Evolutionary conservation across 2,797 vertebrate genomes (phyloP), one percentile per base, ranked within the genome.

Genomic region (Chelmon rostratus): DNA sequence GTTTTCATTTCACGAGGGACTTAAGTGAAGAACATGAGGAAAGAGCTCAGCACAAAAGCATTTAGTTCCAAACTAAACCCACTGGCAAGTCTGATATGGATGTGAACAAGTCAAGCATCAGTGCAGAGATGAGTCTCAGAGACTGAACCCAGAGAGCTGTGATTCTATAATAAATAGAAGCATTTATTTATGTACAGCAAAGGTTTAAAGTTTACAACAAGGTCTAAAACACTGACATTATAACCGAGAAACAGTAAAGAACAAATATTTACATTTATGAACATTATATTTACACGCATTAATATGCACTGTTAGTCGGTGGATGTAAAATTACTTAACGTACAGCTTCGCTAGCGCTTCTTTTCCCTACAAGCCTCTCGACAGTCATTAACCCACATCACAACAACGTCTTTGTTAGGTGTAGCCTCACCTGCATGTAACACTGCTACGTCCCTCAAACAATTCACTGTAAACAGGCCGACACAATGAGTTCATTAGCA

Each of bases 111-210:
- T 49, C 46, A 2, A 44, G 35, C 37, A 63, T 68, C n/a, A 28
- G 57, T 57, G 18, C 40, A 71, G 19, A 19, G 8, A 54, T 3
- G 2, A 56, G 4, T 59, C 8, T 46, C 9, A 76, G 52, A 82
- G 81, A 83, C 3, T 23, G 38, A 82, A 56, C 9, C 16, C 68
- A 72, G 63, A 79, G 12, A 62, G 31, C 23, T 52, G 44, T 72
- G 31, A 91, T 89, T 93, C 52, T 73, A 83, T 77, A 94, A 94
- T 95, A 95, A 96, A 95, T 95, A 95, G 72, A 94, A 83, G 66
- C 71, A 87, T 92, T 94, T 93, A 88, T 93, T 93, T 91, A 82
- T 91, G 50, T 90, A 93, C 92, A 93, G 52, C 70, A 85, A 69
- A 86, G 64, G 44, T 85, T 87, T 40, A 49, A 85, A 58, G 79